Evolutionary conservation across 2,113 vertebrate species (phyloP).

Genomic region (Trematomus loennbergii): DNA sequence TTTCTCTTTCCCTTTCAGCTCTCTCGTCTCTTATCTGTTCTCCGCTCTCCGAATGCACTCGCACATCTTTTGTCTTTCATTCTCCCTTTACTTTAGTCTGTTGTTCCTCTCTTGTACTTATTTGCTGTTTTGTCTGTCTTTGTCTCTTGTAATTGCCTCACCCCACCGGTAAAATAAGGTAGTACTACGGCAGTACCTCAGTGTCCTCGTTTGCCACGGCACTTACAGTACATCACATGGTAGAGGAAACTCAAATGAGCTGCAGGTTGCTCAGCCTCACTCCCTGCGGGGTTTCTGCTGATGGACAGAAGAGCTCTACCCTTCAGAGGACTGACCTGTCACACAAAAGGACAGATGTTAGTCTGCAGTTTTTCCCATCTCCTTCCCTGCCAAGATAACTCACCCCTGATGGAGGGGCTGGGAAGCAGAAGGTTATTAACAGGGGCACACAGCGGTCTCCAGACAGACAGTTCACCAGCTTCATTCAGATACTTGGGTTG

Average conservation of each 20-base stretch:
- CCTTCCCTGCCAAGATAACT: conserved; percentile 57
- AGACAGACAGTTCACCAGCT: background rate
- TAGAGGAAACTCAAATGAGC: conserved; percentile 39
- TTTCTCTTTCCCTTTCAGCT: conserved; percentile 12
- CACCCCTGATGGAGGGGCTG: conserved; percentile 19
- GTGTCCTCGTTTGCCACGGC: conserved; percentile 41
- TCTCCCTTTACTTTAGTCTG: background rate
- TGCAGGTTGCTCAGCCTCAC: conserved; percentile 31
- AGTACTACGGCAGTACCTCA: conserved; percentile 13
- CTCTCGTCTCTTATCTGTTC: background rate
- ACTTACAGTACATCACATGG: conserved; percentile 30
- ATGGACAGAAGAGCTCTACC: conserved; percentile 64
- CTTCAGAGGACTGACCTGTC: conserved; percentile 56
- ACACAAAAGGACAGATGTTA: conserved; percentile 73
- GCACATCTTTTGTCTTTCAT: background rate
- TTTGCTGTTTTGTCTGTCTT: background rate
- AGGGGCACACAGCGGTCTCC: background rate
- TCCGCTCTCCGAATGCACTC: background rate
- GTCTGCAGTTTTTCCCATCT: conserved; percentile 57
- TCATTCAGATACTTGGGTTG: conserved; percentile 21
- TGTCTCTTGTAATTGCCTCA: background rate
- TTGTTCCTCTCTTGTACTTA: background rate
- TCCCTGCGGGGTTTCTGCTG: conserved; percentile 55
- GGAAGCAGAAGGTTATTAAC: conserved; percentile 59
- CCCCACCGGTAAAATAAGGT: background rate